Percentiles rank a stretch among this genome's conserved stretches.
phyloP scores from a whole-genome alignment of 1,140 invertebrate genomes.

The Dufourea novaeangliae region DNA sequence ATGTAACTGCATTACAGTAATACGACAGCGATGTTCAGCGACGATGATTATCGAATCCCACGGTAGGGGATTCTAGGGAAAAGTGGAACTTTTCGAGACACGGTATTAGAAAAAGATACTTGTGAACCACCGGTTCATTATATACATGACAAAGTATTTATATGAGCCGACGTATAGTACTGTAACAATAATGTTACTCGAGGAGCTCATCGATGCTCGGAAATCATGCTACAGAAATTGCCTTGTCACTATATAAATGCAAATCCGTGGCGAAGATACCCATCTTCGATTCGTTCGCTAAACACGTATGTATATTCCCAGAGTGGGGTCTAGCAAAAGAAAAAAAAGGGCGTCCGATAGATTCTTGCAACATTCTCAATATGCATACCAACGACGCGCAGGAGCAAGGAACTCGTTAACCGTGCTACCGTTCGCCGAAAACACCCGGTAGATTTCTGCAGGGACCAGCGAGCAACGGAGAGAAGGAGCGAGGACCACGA shows the following conservation, averaged over 20 bases:
- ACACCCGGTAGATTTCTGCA: conserved; percentile 78
- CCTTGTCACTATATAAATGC: conserved; percentile 31
- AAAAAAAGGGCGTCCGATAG: conserved; percentile 10
- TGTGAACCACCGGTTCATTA: not conserved
- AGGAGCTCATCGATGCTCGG: not conserved
- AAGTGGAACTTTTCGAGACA: not conserved
- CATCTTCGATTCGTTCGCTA: conserved; percentile 31
- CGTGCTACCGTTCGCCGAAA: conserved; percentile 59
- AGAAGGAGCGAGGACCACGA: conserved; percentile 6
- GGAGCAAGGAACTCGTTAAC: conserved; percentile 40
- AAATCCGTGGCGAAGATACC: conserved; percentile 30
- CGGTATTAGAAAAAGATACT: not conserved
- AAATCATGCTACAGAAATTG: conserved; percentile 14
- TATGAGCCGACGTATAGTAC: not conserved
- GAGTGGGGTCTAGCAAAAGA: not conserved
- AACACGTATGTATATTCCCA: conserved; percentile 16
- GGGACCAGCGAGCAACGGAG: conserved; percentile 20
- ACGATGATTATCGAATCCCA: not conserved
- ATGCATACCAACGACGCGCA: conserved; percentile 25
- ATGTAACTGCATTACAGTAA: too few relatives aligned
- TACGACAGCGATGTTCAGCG: too few relatives aligned
- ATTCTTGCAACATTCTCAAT: conserved; percentile 39
- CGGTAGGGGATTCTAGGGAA: not conserved
- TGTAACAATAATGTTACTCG: not conserved
- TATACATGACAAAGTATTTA: not conserved